phyloP scores from a whole-genome alignment of 2,888 invertebrate genomes.

The Lydus trimaculatus region DNA sequence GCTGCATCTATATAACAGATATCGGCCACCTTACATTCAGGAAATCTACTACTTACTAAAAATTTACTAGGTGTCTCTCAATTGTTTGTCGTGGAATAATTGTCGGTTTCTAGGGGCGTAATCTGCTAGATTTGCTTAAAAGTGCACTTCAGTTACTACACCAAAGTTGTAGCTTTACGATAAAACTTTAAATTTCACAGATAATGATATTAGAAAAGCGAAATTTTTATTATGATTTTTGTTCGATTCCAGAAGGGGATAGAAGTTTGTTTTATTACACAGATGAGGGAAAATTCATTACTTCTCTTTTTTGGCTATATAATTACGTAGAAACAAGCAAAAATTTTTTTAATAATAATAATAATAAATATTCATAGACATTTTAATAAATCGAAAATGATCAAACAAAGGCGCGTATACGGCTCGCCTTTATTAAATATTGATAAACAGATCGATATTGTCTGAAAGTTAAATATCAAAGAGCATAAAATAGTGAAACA shows the following conservation, averaged over 20 bases:
- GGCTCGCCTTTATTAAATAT: slow-evolving; percentile 7
- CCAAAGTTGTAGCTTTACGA: too few species aligned
- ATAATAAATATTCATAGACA: neutral
- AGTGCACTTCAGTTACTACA: too few species aligned
- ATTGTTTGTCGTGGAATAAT: too few species aligned
- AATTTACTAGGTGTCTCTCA: neutral
- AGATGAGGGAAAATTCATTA: slow-evolving; percentile 23
- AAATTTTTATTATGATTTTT: slow-evolving; percentile 35
- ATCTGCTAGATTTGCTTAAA: too few species aligned
- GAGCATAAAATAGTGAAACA: slow-evolving; percentile 1
- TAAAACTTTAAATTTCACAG: too few species aligned
- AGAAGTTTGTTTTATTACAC: slow-evolving; percentile 35
- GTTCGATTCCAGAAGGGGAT: slow-evolving; percentile 18
- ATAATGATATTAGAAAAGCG: too few species aligned
- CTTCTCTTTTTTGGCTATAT: neutral
- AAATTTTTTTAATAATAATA: neutral
- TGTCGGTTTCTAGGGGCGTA: too few species aligned
- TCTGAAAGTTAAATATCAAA: slow-evolving; percentile 9
- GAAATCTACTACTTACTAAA: neutral
- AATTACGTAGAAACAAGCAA: too few species aligned
- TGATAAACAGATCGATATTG: slow-evolving; percentile 8
- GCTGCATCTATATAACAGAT: slow-evolving; percentile 8
- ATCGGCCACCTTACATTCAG: neutral
- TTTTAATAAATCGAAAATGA: slow-evolving; percentile 11
- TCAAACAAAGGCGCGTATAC: slow-evolving; percentile 9